Evolutionary conservation across 1,140 invertebrate species (phyloP), one percentile per base, ranked within the genome.

Genomic region (Diorhabda elongata): DNA sequence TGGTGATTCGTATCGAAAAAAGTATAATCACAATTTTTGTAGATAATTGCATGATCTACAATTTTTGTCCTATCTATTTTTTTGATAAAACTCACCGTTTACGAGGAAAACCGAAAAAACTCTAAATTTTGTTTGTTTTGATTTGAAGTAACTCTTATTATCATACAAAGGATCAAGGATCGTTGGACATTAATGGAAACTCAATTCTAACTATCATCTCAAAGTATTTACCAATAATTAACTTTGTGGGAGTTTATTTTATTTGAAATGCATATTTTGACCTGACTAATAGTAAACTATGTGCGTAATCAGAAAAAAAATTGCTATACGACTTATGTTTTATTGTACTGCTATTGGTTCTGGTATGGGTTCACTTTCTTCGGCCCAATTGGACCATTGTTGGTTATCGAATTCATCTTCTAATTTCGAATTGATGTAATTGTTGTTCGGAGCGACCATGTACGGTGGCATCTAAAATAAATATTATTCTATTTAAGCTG

Each of bases 321-420:
- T 7, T 58, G 26, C 26, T 26, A 26, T 26, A 26, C 26, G 26
- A 26, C 26, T 26, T 26, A 52, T 52, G 3, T 59, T 66, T 69
- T 68, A 72, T 61, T 69, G 68, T 42, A 72, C 64, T 6, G 74
- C 74, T 41, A 76, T 74, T 7, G 74, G 74, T 64, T 76, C 73
- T 61, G 69, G 60, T 43, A 73, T 67, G 7, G 67, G 68, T 69
- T 75, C 74, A 58, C 68, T 70, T 64, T 74, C 71, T 58, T 76
- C 70, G 4, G 68, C 69, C 74, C 74, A 76, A 42, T 73, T 69
- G 4, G 62, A 69, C 73, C 73, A 74, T 41, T 72, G 69, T 11
- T 71, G 69, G 42, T 66, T 61, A 8, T 69, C 74, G 44, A 74
- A 73, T 44, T 74, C 70, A 44, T 76, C 71, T 42, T 74, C 72